Evolutionary conservation across 37 sponge, comb jelly and placozoan species (phyloP), one percentile per base, ranked within the genome.

Genomic region (Axinella damicornis): DNA sequence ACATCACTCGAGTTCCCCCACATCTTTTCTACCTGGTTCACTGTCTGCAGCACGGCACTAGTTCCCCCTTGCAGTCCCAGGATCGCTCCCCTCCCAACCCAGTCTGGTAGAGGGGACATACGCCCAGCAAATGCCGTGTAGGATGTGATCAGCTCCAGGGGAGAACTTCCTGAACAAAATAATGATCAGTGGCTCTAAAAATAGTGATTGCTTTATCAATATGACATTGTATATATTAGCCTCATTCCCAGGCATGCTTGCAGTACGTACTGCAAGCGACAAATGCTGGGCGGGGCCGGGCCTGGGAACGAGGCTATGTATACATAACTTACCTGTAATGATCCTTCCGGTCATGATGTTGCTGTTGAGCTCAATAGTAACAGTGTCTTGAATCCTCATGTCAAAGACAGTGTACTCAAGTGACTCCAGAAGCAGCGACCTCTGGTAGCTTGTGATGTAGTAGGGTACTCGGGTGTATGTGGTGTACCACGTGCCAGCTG

Each of bases 51-150:
- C 14, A 93, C 94, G 22, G 37, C 72, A 14, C 57, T 74, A 16
- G 87, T 86, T 14, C 94, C 95, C 40, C 95, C 95, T 65, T 94
- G 88, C 36, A 94, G 71, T 5, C 95, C 95, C 28, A 94, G 81
- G 22, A 94, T 76, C 0, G 91, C 95, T 33, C 91, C 95, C 34
- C 58, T 39, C 64, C 89, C 71, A 65, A 79, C 54, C 91, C 94
- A 94, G 37, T 82, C 22, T n/a, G 94, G 94, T 0, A 89, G 81
- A 22, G 87, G 87, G 11, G 35, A 19, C 82, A 94, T 72, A 2
- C 95, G 83, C 39, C 95, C 95, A 57, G 76, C 31, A 25, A 68
- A 80, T n/a, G 88, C 71, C 5, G 91, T 90, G 70, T 87, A 90
- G 22, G 90, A 83, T 9, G 86, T 31, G 34, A 93, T 33, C 18